These are phyloP conservation scores for Euplexia lucipara DNA, from an alignment of 2,888 invertebrate species.

Conservation along the genomic window DNA sequence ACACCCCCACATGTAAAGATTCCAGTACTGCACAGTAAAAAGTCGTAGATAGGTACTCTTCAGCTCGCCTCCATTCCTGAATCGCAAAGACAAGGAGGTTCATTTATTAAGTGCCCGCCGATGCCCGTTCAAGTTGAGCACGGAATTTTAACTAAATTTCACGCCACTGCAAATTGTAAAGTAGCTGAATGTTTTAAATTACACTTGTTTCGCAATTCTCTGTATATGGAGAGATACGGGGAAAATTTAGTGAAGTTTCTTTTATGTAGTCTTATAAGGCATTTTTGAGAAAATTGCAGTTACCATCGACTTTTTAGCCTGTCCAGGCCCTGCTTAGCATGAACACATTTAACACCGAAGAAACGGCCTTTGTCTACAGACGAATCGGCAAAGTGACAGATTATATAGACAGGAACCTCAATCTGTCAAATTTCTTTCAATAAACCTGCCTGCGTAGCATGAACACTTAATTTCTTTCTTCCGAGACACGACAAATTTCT, in stretches of 20 bases:
- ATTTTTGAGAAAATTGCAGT: too few relatives aligned
- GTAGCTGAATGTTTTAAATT: conserved; percentile 64
- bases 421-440: too few relatives aligned
- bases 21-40: conserved; percentile 9
- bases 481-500: too few relatives aligned
- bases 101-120: conserved; percentile 76
- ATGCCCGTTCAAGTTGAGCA: conserved; percentile 67
- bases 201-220: conserved; percentile 51
- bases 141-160: conserved; percentile 77
- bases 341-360: too few relatives aligned
- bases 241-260: not conserved
- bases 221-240: conserved; percentile 20
- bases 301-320: too few relatives aligned
- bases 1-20: conserved; percentile 1
- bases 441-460: too few relatives aligned
- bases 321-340: too few relatives aligned
- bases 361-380: too few relatives aligned
- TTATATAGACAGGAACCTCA: too few relatives aligned
- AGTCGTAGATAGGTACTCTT: conserved; percentile 1
- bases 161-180: conserved; percentile 63
- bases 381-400: too few relatives aligned
- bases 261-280: too few relatives aligned
- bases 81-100: conserved; percentile 73
- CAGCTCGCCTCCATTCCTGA: conserved; percentile 31
- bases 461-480: too few relatives aligned